phyloP scores from a whole-genome alignment of 1,140 invertebrate species.

The Capitella teleta region DNA sequence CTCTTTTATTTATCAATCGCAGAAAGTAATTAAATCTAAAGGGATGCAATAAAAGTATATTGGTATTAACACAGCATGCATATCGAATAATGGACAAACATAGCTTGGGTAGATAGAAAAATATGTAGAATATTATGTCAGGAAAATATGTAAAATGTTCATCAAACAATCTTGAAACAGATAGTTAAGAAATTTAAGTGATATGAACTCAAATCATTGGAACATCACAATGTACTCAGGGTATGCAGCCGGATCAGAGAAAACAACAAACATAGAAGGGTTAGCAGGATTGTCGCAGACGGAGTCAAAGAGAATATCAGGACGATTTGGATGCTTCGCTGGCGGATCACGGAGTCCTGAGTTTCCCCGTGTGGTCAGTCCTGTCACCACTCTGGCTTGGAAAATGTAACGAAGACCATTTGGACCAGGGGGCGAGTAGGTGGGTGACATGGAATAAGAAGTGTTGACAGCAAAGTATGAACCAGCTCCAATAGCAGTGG shows the following conservation, averaged over 20 bases:
- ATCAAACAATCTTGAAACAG: no score
- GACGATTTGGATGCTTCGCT: background rate
- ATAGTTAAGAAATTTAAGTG: no score
- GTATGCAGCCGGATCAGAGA: constrained; percentile 8
- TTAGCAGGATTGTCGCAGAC: background rate
- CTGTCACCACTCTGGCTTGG: constrained; percentile 8
- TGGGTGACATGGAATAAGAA: constrained; percentile 3
- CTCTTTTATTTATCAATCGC: no score
- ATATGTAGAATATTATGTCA: no score
- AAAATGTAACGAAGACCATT: constrained; percentile 5
- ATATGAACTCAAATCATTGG: background rate
- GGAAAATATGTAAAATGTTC: no score
- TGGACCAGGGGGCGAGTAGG: constrained; percentile 6
- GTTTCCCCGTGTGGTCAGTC: background rate
- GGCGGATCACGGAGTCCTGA: constrained; percentile 7
- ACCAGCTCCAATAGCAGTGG: constrained; percentile 9
- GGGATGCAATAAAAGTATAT: no score
- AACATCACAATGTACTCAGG: constrained; percentile 12
- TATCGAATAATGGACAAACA: no score
- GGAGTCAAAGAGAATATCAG: background rate
- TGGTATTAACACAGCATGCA: no score
- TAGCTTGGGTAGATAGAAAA: no score
- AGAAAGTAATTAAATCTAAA: no score
- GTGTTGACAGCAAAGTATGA: constrained; percentile 12
- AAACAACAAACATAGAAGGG: constrained; percentile 9